Evolutionary conservation across 2,797 vertebrate species (phyloP), one percentile per base, ranked within the genome.

Genomic region (Onychomys arenicola): DNA sequence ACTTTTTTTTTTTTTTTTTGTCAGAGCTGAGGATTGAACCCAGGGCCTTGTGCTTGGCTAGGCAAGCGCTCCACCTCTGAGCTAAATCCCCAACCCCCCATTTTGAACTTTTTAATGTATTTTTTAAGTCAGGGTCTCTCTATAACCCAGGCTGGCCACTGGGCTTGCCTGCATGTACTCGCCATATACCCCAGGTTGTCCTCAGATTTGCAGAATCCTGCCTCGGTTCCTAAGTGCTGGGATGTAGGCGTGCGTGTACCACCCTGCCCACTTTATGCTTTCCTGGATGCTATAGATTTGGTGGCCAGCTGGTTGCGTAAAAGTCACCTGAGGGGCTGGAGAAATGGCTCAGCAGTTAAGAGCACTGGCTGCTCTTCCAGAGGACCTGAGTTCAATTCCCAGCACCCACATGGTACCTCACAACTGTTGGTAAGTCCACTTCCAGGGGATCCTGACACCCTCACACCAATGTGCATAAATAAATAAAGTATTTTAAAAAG

Each of bases 161-260:
- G 6, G 10, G 23, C 46, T 75, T 5, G 16, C 0, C 37, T 43
- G 17, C 75, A 10, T 75, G 21, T 75, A 40, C 37, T 37, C 19
- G 1, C 4, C 71, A 40, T 73, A 40, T 11, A 34, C 27, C 5
- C 71, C 81, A 63, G 59, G 37, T 11, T 21, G 5, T 29, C 29
- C 40, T 84, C 5, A 65, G 46, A 37, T 61, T 29, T 90, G 59
- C 40, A 78, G 57, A 27, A 49, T 21, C 88, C 57, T 49, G 43
- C 23, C 57, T 52, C 13, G 6, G 40, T 34, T 63, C 40, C 55
- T 61, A 49, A 89, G 88, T 63, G 57, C 59, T 65, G 32, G 32
- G 43, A n/a, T 49, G 27, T 1, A 78, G 43, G 40, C 3, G 0
- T 25, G 40, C 3, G 0, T 25, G 7, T n/a, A 40, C 55, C 40